phyloP scores from a whole-genome alignment of 2,888 invertebrate genomes.

The Chouioia cunea region DNA sequence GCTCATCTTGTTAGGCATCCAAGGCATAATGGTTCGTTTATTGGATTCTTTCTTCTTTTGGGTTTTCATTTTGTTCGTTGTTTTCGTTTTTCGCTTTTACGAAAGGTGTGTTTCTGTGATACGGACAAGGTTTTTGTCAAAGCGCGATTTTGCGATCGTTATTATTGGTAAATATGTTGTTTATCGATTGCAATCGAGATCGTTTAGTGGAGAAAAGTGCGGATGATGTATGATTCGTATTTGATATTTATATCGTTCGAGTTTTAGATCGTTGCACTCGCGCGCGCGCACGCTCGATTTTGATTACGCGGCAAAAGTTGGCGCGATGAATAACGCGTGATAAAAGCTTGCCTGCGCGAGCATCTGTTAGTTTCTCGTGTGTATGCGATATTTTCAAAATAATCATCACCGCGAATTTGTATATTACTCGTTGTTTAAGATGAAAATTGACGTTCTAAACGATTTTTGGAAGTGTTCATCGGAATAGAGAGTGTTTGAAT shows the following conservation, averaged over 20 bases:
- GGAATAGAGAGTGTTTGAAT: conserved; percentile 5
- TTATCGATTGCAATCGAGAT: neutral
- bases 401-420: neutral
- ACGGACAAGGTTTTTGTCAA: no score
- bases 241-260: no score
- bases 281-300: neutral
- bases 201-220: neutral
- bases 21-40: conserved; percentile 58
- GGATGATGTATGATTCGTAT: no score
- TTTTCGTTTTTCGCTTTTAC: neutral
- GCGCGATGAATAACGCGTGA: conserved; percentile 6
- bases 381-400: conserved; percentile 1
- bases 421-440: no score
- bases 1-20: conserved; percentile 52
- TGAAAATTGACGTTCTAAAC: no score
- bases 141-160: no score
- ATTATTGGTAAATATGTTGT: no score
- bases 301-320: conserved; percentile 10
- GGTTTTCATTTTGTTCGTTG: neutral
- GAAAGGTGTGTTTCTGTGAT: neutral
- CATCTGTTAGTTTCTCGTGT: neutral
- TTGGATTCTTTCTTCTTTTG: no score
- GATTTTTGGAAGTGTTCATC: no score
- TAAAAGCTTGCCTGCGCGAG: conserved; percentile 18
- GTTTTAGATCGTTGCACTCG: conserved; percentile 16